Evolutionary conservation across 2,113 vertebrate genomes (phyloP).

Genomic region (Oxygymnocypris stewartii): DNA sequence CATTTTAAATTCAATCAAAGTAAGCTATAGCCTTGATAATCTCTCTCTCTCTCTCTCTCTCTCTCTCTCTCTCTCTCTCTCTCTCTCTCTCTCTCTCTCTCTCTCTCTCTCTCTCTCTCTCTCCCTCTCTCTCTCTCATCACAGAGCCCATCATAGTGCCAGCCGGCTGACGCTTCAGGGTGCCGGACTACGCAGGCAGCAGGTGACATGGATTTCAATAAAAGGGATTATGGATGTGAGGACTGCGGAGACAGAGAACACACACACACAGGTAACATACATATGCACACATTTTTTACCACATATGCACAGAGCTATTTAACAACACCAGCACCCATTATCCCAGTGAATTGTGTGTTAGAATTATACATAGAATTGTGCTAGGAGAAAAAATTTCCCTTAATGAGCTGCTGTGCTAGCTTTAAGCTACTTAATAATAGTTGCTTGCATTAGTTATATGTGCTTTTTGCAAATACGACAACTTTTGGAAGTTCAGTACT

Average conservation of each 20-base stretch:
- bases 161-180: constrained; percentile 72
- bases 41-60: constrained; percentile 12
- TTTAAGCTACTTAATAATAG: constrained; percentile 21
- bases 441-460: constrained; percentile 18
- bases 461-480: constrained; percentile 37
- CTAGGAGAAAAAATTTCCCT: not conserved
- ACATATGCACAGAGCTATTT: not conserved
- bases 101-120: constrained; percentile 8
- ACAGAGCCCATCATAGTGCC: constrained; percentile 71
- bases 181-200: constrained; percentile 75
- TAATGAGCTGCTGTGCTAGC: constrained; percentile 20
- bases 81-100: too few species aligned
- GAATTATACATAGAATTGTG: not conserved
- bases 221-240: constrained; percentile 78
- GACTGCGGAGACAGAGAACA: constrained; percentile 66
- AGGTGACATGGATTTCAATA: constrained; percentile 81
- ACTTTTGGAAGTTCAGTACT: constrained; percentile 53
- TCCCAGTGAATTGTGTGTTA: not conserved
- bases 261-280: constrained; percentile 34
- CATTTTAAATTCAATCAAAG: not conserved
- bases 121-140: constrained; percentile 47
- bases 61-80: constrained; percentile 35
- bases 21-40: not conserved
- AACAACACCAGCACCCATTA: not conserved
- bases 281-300: not conserved